phyloP scores from a whole-genome alignment of 1,140 invertebrate genomes.

The Coptotermes formosanus region DNA sequence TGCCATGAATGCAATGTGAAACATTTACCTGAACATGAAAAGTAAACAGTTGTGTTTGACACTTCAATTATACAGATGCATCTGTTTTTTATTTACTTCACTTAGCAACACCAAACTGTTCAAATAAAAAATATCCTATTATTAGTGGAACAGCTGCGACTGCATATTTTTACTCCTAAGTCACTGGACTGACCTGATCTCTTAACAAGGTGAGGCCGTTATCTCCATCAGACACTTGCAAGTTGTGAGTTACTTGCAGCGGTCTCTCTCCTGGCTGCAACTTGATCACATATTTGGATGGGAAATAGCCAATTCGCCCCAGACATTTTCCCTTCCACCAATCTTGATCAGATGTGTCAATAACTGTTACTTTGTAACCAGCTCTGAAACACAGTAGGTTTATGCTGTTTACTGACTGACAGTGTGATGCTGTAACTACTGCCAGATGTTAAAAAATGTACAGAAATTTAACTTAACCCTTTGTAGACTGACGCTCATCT shows the following conservation, averaged over 20 bases:
- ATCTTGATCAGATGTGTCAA: slow-evolving; percentile 89
- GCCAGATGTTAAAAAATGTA: no score
- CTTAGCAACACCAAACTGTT: not conserved
- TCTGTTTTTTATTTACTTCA: not conserved
- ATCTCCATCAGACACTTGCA: slow-evolving; percentile 64
- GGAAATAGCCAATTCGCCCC: slow-evolving; percentile 89
- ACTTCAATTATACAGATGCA: not conserved
- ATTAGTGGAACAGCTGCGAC: not conserved
- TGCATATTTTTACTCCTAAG: not conserved
- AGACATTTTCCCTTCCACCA: slow-evolving; percentile 98
- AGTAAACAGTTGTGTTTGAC: not conserved
- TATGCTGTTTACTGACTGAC: no score
- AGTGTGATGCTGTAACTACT: no score
- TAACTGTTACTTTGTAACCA: slow-evolving; percentile 92
- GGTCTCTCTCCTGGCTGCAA: slow-evolving; percentile 85
- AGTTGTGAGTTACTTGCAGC: slow-evolving; percentile 74
- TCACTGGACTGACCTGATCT: slow-evolving; percentile 59
- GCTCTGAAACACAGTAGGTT: slow-evolving; percentile 58
- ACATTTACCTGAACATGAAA: no score
- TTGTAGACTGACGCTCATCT: not conserved
- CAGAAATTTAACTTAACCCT: no score
- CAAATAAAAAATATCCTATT: not conserved
- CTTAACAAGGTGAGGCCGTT: slow-evolving; percentile 60
- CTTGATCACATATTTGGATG: slow-evolving; percentile 90
- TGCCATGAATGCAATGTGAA: no score